Base-by-base conservation (phyloP, 2,888 invertebrate species). In the Empis livida region DNA sequence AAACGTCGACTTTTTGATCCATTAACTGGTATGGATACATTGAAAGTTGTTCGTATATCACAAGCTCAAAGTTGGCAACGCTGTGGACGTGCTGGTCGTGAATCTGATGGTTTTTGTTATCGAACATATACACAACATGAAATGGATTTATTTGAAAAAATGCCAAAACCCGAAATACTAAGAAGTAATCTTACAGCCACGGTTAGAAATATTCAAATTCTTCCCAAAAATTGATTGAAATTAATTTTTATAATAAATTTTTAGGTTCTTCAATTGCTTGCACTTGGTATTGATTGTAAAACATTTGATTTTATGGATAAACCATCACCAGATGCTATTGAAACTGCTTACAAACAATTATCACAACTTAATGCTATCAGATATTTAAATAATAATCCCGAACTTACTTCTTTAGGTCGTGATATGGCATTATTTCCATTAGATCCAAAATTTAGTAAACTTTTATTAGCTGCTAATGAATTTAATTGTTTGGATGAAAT, bases 11-110 rank as follows among this genome's bases (percentile, higher is more conserved):
- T 83, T 8, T 91, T 84, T 72, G 85, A 88, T 61, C 79, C 87
- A 1, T 72, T 74, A 17, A 88, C 86, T 17, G 90, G 92, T 5
- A 74, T 94, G 53, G 93, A 95, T 67, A 71, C 86, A 23, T 71
- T 96, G 49, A 80, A 81, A 60, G 84, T 93, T 31, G 80, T 84
- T 52, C 73, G 79, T 57, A 81, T 92, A 57, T 90, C 95, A 16
- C 86, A 89, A 68, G 92, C 94, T 31, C 94, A 95, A 69, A 87
- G 90, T 11, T 85, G 87, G 82, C 96, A 96, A 72, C 75, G 96
- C 54, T 81, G 89, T 11, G 96, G 96, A 0, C 76, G 96, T 55
- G 93, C 94, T 11, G 95, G 94, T 16, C 78, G 96, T 49, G 89
- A 92, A 61, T 76, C 80, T 4, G 75, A 86, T 48, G 95, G 95